A percentile compares a stretch with the other conserved stretches of the same genome.
These are phyloP conservation scores for Cremastinae sp. DNA, from an alignment of 2,888 invertebrate genomes.

Conservation along the genomic window DNA sequence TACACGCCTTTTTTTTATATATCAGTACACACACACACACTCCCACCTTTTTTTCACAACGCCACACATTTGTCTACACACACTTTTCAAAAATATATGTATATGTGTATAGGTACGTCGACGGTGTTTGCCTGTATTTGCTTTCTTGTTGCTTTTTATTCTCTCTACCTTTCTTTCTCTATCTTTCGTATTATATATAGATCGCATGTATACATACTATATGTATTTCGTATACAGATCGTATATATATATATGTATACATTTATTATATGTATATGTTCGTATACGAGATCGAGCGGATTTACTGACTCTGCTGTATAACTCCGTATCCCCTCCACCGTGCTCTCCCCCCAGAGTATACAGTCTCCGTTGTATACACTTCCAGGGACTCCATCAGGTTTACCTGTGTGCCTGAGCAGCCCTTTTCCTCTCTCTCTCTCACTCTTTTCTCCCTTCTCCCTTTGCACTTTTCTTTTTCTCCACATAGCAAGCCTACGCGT, in stretches of 20 bases:
- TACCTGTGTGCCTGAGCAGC: background rate
- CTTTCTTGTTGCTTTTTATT: no score
- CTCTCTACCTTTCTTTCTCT: no score
- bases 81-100: background rate
- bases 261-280: constrained; percentile 10
- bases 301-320: constrained; percentile 47
- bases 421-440: background rate
- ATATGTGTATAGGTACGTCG: constrained; percentile 3
- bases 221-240: background rate
- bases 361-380: constrained; percentile 56
- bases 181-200: no score
- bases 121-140: background rate
- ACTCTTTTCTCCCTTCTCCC: no score
- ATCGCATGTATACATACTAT: background rate
- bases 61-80: background rate
- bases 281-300: constrained; percentile 28
- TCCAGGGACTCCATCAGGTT: constrained; percentile 67
- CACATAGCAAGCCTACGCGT: no score
- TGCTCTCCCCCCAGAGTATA: constrained; percentile 1
- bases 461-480: no score
- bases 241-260: constrained; percentile 18
- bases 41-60: no score
- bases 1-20: background rate
- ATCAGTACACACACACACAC: background rate
- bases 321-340: constrained; percentile 17